Conservation (phyloP, 2,888 invertebrate species). For the Toxonevra muliebris region DNA sequence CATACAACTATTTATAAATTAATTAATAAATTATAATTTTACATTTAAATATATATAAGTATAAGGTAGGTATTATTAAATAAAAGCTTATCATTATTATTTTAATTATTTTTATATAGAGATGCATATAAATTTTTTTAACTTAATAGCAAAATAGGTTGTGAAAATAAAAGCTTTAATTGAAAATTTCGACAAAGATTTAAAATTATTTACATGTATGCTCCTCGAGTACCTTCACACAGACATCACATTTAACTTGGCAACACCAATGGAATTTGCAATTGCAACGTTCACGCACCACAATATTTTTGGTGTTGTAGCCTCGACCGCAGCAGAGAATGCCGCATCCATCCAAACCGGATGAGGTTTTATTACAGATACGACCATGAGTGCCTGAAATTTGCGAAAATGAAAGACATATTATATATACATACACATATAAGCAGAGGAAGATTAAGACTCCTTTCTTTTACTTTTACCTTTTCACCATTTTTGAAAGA, state of each 20-base stretch:
- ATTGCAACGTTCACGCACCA: constrained; percentile 82
- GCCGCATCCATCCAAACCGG: constrained; percentile 84
- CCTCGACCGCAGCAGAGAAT: constrained; percentile 93
- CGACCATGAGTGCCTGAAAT: constrained; percentile 75
- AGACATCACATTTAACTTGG: constrained; percentile 89
- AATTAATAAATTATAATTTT: neutral
- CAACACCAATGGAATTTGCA: constrained; percentile 98
- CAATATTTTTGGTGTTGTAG: constrained; percentile 85
- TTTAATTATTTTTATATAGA: neutral
- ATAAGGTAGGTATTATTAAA: no score
- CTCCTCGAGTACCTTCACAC: constrained; percentile 78
- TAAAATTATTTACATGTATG: constrained; percentile 83
- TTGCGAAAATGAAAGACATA: no score
- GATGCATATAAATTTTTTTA: neutral
- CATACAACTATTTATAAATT: neutral
- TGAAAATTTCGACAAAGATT: neutral
- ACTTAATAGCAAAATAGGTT: constrained; percentile 1
- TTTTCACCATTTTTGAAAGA: no score
- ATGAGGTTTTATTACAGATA: constrained; percentile 77
- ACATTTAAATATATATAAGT: constrained; percentile 9
- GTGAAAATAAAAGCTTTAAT: neutral
- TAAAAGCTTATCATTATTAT: neutral
- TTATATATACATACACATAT: no score
- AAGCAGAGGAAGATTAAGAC: no score
- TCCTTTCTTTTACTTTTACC: no score